Base-by-base conservation (phyloP, 2,888 invertebrate genomes). In the Hyalella azteca region DNA sequence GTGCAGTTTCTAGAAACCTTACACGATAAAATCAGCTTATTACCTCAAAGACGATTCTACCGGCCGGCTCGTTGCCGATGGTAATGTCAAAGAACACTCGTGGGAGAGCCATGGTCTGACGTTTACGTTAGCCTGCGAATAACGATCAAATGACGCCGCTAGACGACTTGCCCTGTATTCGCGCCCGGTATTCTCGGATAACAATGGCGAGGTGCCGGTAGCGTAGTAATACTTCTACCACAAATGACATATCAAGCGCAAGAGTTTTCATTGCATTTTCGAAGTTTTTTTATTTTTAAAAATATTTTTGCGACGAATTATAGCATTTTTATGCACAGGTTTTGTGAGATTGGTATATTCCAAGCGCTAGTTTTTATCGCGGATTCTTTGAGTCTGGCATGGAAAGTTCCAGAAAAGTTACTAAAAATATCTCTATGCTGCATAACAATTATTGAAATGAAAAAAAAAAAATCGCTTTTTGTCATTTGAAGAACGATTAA, bases 21-120 rank as follows among this genome's bases (percentile, higher is more conserved):
- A n/a, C n/a, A n/a, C n/a, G n/a, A n/a, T n/a, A n/a, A n/a, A n/a
- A n/a, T n/a, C n/a, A n/a, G n/a, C n/a, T n/a, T n/a, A 78, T 81
- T 66, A 82, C 84, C 81, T 84, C 83, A 79, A 83, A 82, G 15
- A 83, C 77, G 73, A 84, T 78, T 54, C 83, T 78, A 78, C 84
- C 84, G 48, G 80, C 41, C 9, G 84, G 83, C 59, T 81, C 41
- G 66, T 73, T 40, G 22, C 80, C 75, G 50, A 79, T 78, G 15
- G 77, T 32, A 48, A 84, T 32, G 39, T 83, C 83, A 60, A 84
- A 84, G 77, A 79, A 84, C 22, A 81, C 81, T 60, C 78, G 36
- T 1, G 84, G 84, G 32, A 82, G 82, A 39, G 60, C 77, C 84
- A 84, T 84, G 48, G n/a, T 81, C 79, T 7, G 11, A n/a, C 22